Conservation (phyloP, 2,888 invertebrate genomes). For the Axea sp. region DNA sequence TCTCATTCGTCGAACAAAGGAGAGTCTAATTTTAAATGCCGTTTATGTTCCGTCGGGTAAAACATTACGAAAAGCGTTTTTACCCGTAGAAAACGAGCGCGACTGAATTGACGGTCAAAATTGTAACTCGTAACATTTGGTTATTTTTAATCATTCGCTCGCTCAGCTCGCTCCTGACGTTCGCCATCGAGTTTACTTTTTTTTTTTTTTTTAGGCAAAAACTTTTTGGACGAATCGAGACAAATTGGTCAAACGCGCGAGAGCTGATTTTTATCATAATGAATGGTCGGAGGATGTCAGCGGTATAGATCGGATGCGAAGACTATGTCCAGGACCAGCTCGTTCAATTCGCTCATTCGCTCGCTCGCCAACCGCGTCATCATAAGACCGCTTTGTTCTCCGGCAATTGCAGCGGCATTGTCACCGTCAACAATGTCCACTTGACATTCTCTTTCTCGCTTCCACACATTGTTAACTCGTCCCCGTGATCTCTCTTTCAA, state of each 20-base stretch:
- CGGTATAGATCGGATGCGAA: constrained; percentile 44
- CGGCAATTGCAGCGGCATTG: constrained; percentile 79
- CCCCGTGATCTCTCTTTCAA: constrained; percentile 73
- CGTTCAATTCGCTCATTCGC: constrained; percentile 71
- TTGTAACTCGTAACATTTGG: no score
- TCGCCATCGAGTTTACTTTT: no score
- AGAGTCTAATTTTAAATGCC: no score
- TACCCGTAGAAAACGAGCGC: no score
- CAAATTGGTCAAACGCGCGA: not conserved
- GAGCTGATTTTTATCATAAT: constrained; percentile 8
- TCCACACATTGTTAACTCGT: constrained; percentile 74
- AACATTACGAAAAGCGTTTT: no score
- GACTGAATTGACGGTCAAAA: no score
- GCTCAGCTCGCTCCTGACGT: no score
- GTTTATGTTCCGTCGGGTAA: no score
- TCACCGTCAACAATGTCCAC: constrained; percentile 80
- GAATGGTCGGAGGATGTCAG: constrained; percentile 28
- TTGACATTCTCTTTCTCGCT: constrained; percentile 78
- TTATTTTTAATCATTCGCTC: no score
- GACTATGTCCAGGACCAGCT: constrained; percentile 71
- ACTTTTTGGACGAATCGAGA: no score
- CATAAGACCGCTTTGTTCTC: constrained; percentile 79
- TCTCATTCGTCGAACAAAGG: no score
- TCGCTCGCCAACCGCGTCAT: constrained; percentile 77
- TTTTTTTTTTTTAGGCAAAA: no score